Conservation (phyloP, 2,113 vertebrate genomes). For the Spea multiplicata region DNA sequence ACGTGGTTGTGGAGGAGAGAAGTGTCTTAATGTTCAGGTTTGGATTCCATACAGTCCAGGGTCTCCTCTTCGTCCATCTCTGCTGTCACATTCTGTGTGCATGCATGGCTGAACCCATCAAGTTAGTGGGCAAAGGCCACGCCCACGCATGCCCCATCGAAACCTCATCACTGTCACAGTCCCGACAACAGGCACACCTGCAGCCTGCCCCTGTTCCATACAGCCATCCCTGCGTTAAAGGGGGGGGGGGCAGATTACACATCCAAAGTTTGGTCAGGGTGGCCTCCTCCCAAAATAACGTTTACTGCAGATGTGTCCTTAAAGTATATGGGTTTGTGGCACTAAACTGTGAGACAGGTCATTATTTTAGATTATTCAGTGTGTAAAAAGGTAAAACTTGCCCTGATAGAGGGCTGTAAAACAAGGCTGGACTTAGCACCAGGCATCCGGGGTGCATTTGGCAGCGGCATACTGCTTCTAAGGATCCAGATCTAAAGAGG, state of each 20-base stretch:
- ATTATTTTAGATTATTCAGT: too few species aligned
- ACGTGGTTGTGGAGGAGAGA: constrained; percentile 2
- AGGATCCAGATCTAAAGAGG: too few species aligned
- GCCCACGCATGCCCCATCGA: constrained; percentile 53
- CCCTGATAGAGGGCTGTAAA: too few species aligned
- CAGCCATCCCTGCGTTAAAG: background rate
- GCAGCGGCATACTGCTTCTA: too few species aligned
- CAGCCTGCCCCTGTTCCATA: background rate
- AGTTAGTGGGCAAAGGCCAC: constrained; percentile 64
- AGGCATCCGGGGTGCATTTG: too few species aligned
- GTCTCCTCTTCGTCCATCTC: constrained; percentile 70
- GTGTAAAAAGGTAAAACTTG: too few species aligned
- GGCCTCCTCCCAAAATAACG: too few species aligned
- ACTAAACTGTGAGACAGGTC: too few species aligned
- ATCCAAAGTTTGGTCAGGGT: background rate
- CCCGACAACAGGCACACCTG: constrained; percentile 3
- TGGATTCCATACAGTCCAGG: constrained; percentile 58
- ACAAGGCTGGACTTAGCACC: too few species aligned
- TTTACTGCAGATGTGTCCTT: too few species aligned
- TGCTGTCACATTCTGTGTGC: constrained; percentile 70
- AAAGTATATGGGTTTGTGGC: too few species aligned
- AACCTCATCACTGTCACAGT: constrained; percentile 15
- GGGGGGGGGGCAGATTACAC: background rate
- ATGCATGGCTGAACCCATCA: constrained; percentile 68
- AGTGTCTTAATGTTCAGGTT: constrained; percentile 37